phyloP scores from a whole-genome alignment of 2,797 vertebrate species.

The Necrosyrtes monachus region DNA sequence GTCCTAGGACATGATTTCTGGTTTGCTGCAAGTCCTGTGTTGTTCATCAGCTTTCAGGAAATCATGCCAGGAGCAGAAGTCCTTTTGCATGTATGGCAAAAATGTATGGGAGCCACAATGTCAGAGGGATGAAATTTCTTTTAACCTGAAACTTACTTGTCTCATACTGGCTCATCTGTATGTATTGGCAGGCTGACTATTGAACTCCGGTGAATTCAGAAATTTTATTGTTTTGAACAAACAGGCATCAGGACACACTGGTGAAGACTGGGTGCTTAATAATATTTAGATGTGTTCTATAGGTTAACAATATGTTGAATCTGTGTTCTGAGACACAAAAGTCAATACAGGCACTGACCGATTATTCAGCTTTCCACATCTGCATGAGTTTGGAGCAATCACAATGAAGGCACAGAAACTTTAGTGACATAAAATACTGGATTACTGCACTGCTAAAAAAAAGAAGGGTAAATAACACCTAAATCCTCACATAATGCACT shows the following conservation, averaged over 20 bases:
- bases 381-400: background rate
- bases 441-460: background rate
- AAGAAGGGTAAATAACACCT: background rate
- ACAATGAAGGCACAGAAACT: background rate
- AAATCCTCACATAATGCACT: conserved; percentile 20
- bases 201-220: background rate
- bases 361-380: background rate
- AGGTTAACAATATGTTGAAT: background rate
- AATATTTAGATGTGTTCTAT: background rate
- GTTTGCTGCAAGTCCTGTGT: background rate
- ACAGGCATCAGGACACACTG: background rate
- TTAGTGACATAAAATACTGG: background rate
- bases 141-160: background rate
- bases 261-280: background rate
- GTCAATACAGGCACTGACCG: background rate
- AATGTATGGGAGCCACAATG: background rate
- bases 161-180: background rate
- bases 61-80: background rate
- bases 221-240: background rate
- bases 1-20: background rate
- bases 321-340: background rate
- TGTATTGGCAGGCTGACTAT: background rate
- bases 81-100: background rate
- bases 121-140: background rate
- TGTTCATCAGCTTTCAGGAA: background rate